Base-by-base conservation (phyloP, 2,797 vertebrate genomes). In the Microtus californicus region DNA sequence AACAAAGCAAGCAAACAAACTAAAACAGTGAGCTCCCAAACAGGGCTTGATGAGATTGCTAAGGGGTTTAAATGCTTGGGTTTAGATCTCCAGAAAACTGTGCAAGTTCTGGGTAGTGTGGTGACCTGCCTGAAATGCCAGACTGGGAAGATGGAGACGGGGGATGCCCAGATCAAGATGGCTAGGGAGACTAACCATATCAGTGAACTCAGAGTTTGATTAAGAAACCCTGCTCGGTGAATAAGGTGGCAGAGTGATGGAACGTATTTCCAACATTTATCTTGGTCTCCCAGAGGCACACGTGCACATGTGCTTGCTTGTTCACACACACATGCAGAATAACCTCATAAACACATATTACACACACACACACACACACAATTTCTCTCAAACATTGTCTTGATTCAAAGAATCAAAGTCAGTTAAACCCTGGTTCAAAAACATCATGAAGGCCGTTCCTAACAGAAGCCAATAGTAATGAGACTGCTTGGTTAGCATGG, bases 321-420 rank as follows among this genome's bases (percentile, higher is more conserved):
- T 6, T 77, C 76, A 51, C 8, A 5, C 13, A 29, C 27, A 76
- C 73, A 43, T 76, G 73, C 40, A 43, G 31, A 29, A 15, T 56
- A 31, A 45, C 17, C 4, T 3, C 76, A 31, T 29, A 31, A 27
- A 77, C 77, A 54, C 76, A 54, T 19, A n/a, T 19, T 43, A n/a
- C n/a, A n/a, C n/a, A n/a, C n/a, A n/a, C n/a, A n/a, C n/a, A 9
- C 48, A 54, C 9, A 14, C 34, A 6, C n/a, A 59, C 23, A 23
- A 13, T n/a, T 23, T 6, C 59, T 40, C 21, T 27, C 43, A 87
- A 91, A 56, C 11, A 59, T n/a, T 10, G 3, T 45, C 34, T 45
- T 83, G 79, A 34, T 69, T 94, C 85, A 85, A 73, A 94, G 34
- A 95, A 31, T 80, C 27, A n/a, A 81, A 59, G 74, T 77, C 63